A percentile compares a stretch with the other conserved stretches of the same genome.
Evolutionary conservation across 2,888 invertebrate species (phyloP).

Genomic region (Oligia latruncula): DNA sequence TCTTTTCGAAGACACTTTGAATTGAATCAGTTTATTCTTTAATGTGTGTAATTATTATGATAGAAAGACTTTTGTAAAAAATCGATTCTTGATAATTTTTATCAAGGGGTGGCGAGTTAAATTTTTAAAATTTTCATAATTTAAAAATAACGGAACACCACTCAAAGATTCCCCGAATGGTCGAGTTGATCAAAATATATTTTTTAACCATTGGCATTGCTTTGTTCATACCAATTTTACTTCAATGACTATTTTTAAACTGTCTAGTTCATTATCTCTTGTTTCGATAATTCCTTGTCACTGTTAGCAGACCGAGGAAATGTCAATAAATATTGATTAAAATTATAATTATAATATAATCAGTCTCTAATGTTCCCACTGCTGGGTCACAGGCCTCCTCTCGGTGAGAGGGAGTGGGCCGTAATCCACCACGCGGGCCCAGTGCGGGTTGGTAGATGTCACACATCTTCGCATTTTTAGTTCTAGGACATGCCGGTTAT

Average conservation of each 20-base stretch:
- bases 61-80: neutral
- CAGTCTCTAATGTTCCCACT: too few species aligned
- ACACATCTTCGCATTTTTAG: too few species aligned
- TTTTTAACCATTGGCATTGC: too few species aligned
- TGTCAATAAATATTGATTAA: neutral
- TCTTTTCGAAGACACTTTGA: neutral
- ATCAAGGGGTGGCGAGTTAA: neutral
- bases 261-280: neutral
- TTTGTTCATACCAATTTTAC: neutral
- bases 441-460: too few species aligned
- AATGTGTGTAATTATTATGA: neutral
- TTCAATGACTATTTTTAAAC: too few species aligned
- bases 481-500: too few species aligned
- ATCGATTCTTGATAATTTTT: neutral
- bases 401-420: too few species aligned
- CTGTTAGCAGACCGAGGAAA: neutral
- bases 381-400: too few species aligned
- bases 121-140: neutral
- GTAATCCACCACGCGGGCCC: too few species aligned
- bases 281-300: neutral
- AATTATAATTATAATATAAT: too few species aligned
- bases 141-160: neutral
- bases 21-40: neutral
- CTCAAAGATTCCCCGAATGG: neutral
- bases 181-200: neutral